phyloP scores from a whole-genome alignment of 2,888 invertebrate genomes.

The Eucera pruinosa region DNA sequence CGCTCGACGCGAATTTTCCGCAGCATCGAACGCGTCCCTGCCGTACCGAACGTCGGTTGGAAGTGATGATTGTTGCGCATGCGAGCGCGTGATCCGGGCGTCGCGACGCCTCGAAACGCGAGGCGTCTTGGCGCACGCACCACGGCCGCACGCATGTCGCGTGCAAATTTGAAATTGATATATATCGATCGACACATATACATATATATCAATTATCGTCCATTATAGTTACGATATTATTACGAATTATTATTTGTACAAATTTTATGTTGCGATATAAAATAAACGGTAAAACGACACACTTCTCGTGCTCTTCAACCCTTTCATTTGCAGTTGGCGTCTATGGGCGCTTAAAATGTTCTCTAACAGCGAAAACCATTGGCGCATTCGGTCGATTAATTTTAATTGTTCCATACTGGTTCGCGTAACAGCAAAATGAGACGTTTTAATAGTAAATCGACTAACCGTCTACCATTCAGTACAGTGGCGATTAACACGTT shows the following conservation, averaged over 20 bases:
- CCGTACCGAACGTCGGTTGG: constrained; percentile 33
- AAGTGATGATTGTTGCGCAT: constrained; percentile 29
- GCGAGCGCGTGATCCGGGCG: neutral
- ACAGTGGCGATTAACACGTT: too few relatives aligned
- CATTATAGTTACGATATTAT: constrained; percentile 77
- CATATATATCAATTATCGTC: constrained; percentile 77
- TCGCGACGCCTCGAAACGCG: too few relatives aligned
- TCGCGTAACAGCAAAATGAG: too few relatives aligned
- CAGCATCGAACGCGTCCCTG: constrained; percentile 34
- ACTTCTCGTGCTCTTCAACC: too few relatives aligned
- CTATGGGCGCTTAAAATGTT: too few relatives aligned
- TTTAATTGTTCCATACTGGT: too few relatives aligned
- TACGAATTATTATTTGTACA: constrained; percentile 82
- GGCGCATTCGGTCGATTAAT: too few relatives aligned
- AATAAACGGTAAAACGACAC: constrained; percentile 79
- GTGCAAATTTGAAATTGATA: constrained; percentile 60
- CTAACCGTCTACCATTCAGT: too few relatives aligned
- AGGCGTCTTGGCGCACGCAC: too few relatives aligned
- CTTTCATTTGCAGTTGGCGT: too few relatives aligned
- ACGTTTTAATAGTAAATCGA: too few relatives aligned
- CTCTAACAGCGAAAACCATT: too few relatives aligned
- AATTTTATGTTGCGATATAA: constrained; percentile 84
- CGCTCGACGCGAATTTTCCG: constrained; percentile 11
- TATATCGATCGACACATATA: constrained; percentile 56
- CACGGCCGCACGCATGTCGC: constrained; percentile 38